phyloP scores from a whole-genome alignment of 2,888 invertebrate species.

The Lithophane socia region DNA sequence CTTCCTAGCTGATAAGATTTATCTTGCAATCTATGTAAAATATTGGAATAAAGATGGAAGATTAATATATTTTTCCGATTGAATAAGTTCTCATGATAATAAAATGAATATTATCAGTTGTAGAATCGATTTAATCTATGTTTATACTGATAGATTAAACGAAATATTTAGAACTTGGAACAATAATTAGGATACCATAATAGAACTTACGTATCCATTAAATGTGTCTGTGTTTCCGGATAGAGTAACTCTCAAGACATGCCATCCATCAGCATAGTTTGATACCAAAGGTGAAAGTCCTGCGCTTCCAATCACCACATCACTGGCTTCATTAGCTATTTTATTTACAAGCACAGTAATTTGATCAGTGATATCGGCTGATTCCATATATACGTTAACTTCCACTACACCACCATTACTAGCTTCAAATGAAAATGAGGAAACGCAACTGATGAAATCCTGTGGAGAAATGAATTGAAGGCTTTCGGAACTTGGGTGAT shows the following conservation, averaged over 20 bases:
- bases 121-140: not conserved
- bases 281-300: conserved; percentile 40
- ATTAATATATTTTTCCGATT: not conserved
- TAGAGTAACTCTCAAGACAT: conserved; percentile 48
- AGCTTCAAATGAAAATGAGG: conserved; percentile 59
- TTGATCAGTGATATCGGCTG: conserved; percentile 50
- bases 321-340: conserved; percentile 46
- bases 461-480: conserved; percentile 59
- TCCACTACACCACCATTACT: conserved; percentile 63
- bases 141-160: not conserved
- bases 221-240: conserved; percentile 26
- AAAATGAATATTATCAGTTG: not conserved
- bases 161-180: not conserved
- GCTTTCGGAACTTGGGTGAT: conserved; percentile 55
- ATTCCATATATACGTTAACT: conserved; percentile 66
- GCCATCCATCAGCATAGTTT: conserved; percentile 65
- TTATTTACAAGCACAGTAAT: conserved; percentile 63
- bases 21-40: conserved; percentile 2
- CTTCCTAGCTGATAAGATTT: conserved; percentile 5
- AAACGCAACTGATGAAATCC: conserved; percentile 56
- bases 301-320: conserved; percentile 56
- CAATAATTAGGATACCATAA: not conserved
- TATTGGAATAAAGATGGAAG: conserved; percentile 7
- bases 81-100: conserved; percentile 9
- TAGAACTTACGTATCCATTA: conserved; percentile 67